Evolutionary conservation across 2,113 vertebrate species (phyloP).

Genomic region (Pluvialis apricaria): DNA sequence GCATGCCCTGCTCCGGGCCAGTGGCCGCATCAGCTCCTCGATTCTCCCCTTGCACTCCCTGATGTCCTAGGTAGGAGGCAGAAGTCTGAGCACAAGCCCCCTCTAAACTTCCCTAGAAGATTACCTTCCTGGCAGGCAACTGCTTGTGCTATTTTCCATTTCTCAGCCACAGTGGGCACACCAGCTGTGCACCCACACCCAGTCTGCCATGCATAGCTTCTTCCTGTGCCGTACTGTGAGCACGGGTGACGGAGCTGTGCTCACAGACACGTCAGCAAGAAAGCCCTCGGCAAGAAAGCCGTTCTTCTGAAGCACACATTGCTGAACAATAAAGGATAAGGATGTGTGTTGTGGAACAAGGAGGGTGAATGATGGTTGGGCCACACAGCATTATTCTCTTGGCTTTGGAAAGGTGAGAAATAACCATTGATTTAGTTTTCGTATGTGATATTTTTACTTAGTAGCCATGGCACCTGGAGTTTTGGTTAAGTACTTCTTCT

Average conservation of each 20-base stretch:
- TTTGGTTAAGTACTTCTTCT: background rate
- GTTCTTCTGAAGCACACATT: background rate
- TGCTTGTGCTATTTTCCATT: background rate
- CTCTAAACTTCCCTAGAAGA: background rate
- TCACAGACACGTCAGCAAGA: background rate
- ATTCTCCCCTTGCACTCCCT: background rate
- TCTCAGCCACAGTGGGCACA: fast-evolving
- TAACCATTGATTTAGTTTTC: background rate
- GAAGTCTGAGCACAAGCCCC: background rate
- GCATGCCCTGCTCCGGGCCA: background rate
- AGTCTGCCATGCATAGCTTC: background rate
- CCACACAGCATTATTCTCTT: background rate
- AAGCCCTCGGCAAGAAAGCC: background rate
- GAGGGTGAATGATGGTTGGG: background rate
- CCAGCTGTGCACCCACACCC: background rate
- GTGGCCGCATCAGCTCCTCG: fast-evolving
- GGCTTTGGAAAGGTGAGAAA: background rate
- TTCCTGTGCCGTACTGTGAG: fast-evolving
- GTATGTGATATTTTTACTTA: background rate
- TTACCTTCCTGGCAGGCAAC: background rate
- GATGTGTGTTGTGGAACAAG: background rate
- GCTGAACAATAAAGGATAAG: background rate
- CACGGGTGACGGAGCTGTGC: fast-evolving
- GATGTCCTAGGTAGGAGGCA: background rate
- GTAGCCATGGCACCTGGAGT: background rate